phyloP scores from a whole-genome alignment of 2,888 invertebrate species.

The Glyphotaelius pellucidus region DNA sequence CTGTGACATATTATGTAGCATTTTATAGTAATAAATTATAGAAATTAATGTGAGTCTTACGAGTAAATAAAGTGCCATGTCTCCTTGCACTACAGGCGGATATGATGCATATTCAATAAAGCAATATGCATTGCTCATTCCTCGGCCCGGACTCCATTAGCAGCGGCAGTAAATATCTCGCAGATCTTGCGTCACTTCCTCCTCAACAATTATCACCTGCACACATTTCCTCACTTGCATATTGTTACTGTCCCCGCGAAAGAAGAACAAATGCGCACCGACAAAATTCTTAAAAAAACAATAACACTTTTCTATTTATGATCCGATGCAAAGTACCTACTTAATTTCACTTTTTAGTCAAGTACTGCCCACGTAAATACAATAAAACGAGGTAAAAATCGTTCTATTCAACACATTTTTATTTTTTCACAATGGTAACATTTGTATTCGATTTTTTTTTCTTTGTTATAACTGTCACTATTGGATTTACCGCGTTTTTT shows the following conservation, averaged over 20 bases:
- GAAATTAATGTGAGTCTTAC: slow-evolving; percentile 35
- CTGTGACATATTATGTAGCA: not conserved
- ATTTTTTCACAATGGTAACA: slow-evolving; percentile 32
- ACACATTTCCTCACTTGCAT: not conserved
- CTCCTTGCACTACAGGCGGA: slow-evolving; percentile 52
- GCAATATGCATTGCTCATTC: slow-evolving; percentile 37
- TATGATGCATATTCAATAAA: slow-evolving; percentile 52
- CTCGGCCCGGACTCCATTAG: slow-evolving; percentile 22
- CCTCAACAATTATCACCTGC: slow-evolving; percentile 15
- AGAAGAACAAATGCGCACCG: not conserved
- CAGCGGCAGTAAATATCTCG: slow-evolving; percentile 14
- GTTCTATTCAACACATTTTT: not conserved
- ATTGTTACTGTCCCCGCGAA: not conserved
- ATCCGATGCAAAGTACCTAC: not conserved
- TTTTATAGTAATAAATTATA: not conserved
- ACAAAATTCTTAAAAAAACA: not conserved
- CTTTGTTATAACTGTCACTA: slow-evolving; percentile 28
- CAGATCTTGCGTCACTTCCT: slow-evolving; percentile 49
- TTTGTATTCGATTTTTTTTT: not conserved
- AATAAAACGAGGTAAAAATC: not conserved
- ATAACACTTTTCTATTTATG: not conserved
- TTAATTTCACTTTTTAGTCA: not conserved
- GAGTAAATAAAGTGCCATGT: slow-evolving; percentile 59
- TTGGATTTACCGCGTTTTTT: not conserved
- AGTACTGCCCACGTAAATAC: not conserved